Conservation (phyloP, 2,888 invertebrate species). For the Rotaria sp. region DNA sequence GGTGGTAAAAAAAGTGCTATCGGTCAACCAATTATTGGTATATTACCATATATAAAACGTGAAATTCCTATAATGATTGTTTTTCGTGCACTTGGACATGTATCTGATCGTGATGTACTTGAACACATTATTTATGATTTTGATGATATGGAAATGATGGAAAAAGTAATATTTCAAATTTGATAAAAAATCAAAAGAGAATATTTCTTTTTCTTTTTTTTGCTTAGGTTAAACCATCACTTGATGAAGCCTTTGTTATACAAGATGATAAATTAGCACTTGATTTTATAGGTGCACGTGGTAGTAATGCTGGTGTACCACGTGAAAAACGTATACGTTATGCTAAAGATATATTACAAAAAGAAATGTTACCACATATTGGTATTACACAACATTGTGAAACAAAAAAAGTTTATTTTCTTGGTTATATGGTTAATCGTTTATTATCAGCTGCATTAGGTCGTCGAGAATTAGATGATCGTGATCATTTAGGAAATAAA, state of each 20-base stretch:
- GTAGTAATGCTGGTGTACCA: conserved; percentile 92
- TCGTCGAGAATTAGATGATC: conserved; percentile 90
- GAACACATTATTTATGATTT: conserved; percentile 99
- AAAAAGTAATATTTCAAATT: conserved; percentile 67
- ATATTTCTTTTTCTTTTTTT: not conserved
- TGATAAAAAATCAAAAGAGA: no score
- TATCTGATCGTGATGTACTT: conserved; percentile 94
- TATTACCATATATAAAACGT: conserved; percentile 95
- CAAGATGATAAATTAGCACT: conserved; percentile 97
- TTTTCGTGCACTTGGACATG: conserved; percentile 95
- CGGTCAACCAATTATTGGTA: conserved; percentile 92
- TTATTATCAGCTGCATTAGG: conserved; percentile 77
- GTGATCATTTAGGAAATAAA: conserved; percentile 99
- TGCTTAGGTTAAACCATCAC: conserved; percentile 71
- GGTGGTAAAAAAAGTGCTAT: conserved; percentile 73
- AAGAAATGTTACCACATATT: conserved; percentile 98
- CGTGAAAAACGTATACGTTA: conserved; percentile 98
- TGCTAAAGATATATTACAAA: conserved; percentile 95
- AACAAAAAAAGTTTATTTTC: conserved; percentile 95
- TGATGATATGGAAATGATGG: conserved; percentile 99
- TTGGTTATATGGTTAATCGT: conserved; percentile 98
- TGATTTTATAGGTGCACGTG: conserved; percentile 94
- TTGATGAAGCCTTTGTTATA: conserved; percentile 97
- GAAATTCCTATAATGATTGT: conserved; percentile 99
- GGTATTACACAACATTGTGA: conserved; percentile 99